Evolutionary conservation across 2,113 vertebrate species (phyloP).

Genomic region (Symphodus melops): DNA sequence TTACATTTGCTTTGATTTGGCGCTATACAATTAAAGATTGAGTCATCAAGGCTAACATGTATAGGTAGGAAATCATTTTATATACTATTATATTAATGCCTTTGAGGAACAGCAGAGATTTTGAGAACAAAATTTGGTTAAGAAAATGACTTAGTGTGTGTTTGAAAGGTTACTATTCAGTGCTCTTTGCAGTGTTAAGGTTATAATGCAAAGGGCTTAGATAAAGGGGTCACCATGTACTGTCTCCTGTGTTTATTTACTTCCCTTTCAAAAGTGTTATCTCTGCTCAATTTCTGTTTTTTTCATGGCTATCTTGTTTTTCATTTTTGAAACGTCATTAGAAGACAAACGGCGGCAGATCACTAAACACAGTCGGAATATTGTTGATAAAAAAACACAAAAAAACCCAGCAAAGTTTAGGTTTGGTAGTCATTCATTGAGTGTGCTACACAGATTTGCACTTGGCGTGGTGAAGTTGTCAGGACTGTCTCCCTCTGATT

Average conservation of each 20-base stretch:
- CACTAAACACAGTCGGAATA: background rate
- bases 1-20: too few species aligned
- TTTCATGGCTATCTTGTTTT: too few species aligned
- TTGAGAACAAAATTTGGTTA: too few species aligned
- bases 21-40: too few species aligned
- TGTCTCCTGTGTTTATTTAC: background rate
- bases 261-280: background rate
- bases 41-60: too few species aligned
- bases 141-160: background rate
- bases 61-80: background rate
- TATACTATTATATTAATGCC: background rate
- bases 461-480: conserved; percentile 14
- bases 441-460: too few species aligned
- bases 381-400: too few species aligned
- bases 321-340: background rate
- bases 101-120: background rate
- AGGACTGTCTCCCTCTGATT: background rate
- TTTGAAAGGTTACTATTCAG: background rate
- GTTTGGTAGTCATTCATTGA: background rate
- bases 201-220: background rate
- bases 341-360: background rate
- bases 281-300: background rate
- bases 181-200: background rate
- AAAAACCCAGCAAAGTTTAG: too few species aligned
- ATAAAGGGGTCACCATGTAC: background rate